Percentiles rank a stretch among this genome's conserved stretches.
phyloP scores from a whole-genome alignment of 2,888 invertebrate species.

The Labia minor region DNA sequence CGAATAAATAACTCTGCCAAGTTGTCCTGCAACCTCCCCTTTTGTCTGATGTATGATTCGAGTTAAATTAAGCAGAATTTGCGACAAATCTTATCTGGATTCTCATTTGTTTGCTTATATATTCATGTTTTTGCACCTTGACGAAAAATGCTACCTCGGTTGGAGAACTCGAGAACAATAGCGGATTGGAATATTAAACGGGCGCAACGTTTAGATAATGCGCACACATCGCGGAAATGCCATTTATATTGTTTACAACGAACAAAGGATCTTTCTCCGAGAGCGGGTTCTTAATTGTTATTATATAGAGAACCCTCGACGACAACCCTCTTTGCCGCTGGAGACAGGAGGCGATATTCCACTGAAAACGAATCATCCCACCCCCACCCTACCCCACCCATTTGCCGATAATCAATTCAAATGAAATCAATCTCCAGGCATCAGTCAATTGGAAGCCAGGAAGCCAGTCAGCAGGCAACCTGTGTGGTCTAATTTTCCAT shows the following conservation, averaged over 20 bases:
- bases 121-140: conserved; percentile 2
- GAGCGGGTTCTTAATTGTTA: conserved; percentile 3
- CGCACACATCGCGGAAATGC: not conserved
- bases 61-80: conserved; percentile 5
- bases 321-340: too few relatives aligned
- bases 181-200: conserved; percentile 4
- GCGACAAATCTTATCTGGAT: conserved; percentile 7
- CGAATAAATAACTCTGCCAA: too few relatives aligned
- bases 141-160: not conserved
- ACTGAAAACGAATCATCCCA: not conserved
- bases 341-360: not conserved
- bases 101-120: conserved; percentile 13
- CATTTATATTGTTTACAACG: conserved; percentile 1
- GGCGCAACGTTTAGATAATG: not conserved
- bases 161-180: not conserved
- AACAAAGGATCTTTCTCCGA: not conserved
- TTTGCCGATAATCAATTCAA: not conserved
- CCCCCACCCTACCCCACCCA: not conserved
- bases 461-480: too few relatives aligned
- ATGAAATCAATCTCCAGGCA: not conserved
- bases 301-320: not conserved
- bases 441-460: too few relatives aligned
- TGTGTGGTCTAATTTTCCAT: too few relatives aligned
- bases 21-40: not conserved
- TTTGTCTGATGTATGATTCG: not conserved